Base-by-base conservation (phyloP, 2,888 invertebrate genomes). In the Stenchaetothrips biformis region DNA sequence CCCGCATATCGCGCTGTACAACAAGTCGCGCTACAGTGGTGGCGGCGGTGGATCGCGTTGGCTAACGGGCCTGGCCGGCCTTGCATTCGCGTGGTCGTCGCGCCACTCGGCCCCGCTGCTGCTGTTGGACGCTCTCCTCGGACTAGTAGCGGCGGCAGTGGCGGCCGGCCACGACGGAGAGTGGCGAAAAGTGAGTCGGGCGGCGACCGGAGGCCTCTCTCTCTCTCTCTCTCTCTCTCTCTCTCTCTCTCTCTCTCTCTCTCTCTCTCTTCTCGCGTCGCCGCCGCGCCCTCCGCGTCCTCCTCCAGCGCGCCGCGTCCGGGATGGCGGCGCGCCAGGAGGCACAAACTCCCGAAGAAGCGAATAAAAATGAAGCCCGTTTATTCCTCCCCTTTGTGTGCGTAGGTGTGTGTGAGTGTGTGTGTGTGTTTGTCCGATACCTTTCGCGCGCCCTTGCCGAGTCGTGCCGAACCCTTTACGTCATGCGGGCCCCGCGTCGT, bases 321-420 rank as follows among this genome's bases (percentile, higher is more conserved):
- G 67, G 67, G 2, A 74, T 74, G 67, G 67, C 67, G 21, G 25
- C 11, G 67, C 21, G 67, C 67, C 67, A 74, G 67, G 25, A 74
- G 67, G 67, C 21, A 74, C 67, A 74, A 74, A 74, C 67, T 74
- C 67, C 67, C 67, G 67, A 74, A 74, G 67, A 74, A 74, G 67
- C 67, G 67, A 74, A 74, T 74, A 74, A 74, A 74, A 74, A 74
- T 74, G 67, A 74, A 74, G 67, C 25, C 25, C 21, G 25, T 74
- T 74, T 74, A 74, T 74, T 25, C 67, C 67, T 74, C 67, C 25
- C 59, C 18, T 13, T 2, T 53, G 2, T 53, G 53, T 4, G 53
- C 6, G 53, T 53, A 7, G 2, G 53, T 16, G 53, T 53, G 53
- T 16, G 53, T 16, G 53, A 7, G 49, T 11, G 49, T 11, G 49